Base-by-base conservation (phyloP, 2,888 invertebrate species). In the Nysson spinosus region DNA sequence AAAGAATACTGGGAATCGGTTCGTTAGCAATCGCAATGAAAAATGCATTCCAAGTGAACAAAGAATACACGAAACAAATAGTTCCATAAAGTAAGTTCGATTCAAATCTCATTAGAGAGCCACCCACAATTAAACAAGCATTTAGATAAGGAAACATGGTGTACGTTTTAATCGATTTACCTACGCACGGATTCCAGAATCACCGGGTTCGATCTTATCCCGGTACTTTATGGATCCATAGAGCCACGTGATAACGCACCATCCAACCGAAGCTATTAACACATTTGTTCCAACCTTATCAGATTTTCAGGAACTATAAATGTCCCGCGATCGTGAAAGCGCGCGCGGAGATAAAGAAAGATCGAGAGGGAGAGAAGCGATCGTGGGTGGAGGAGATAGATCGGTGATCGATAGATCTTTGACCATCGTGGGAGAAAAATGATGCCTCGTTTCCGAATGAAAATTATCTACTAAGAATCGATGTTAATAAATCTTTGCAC, bases 221-320 rank as follows among this genome's bases (percentile, higher is more conserved):
- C 9, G 52, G 64, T 64, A 52, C 49, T 67, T 58, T 64, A 67
- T 64, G 58, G 52, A 64, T 67, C 58, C 64, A 64, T 67, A 64
- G 67, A 34, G 57, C 56, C 65, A 43, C 50, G 63, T 47, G 66
- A 77, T 75, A 75, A 72, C 73, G 64, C 60, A 46, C 66, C 62
- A 65, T 63, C 69, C 51, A 58, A 63, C 67, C 56, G 50, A 44
- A 64, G 47, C 74, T 77, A 78, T 79, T 79, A 79, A 75, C 79
- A 77, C 79, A 72, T 79, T 79, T 79, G 77, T 77, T 72, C 65
- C 30, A 20, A 42, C 47, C 43, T 50, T 78, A 79, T 79, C 79
- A 70, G 78, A 77, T 78, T 64, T 49, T 19, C 26, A 9, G 16
- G 32, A 42, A 39, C 57, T 61, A 50, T 19, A 39, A 67, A 40